These are phyloP conservation scores for Ochropleura plecta DNA, from an alignment of 2,888 invertebrate genomes.

Conservation along the genomic window DNA sequence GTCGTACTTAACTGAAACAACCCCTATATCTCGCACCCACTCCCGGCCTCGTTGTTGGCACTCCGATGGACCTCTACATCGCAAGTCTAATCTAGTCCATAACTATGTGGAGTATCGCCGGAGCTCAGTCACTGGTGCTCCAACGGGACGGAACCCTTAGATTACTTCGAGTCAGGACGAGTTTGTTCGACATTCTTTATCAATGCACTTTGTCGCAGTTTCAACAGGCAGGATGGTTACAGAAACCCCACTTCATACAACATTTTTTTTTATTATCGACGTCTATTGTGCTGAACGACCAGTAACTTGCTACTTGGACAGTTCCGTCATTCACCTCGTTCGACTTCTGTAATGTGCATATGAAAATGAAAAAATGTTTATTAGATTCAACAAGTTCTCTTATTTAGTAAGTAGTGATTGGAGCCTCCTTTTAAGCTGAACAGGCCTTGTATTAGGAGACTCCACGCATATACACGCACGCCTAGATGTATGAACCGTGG, in stretches of 20 bases:
- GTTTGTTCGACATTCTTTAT: conserved; percentile 43
- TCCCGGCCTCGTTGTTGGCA: neutral
- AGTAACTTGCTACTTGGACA: neutral
- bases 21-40: conserved; percentile 12
- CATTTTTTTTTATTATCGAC: neutral
- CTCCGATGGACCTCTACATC: neutral
- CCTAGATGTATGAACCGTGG: neutral
- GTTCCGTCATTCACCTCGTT: neutral
- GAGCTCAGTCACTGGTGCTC: conserved; percentile 18
- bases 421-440: too few species aligned
- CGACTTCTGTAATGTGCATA: neutral
- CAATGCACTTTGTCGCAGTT: conserved; percentile 52
- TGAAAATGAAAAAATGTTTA: too few species aligned
- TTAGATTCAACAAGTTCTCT: too few species aligned
- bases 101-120: conserved; percentile 40
- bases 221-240: neutral
- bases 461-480: neutral
- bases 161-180: conserved; percentile 18
- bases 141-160: neutral
- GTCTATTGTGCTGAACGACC: too few species aligned
- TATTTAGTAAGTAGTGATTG: too few species aligned
- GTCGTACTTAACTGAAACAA: neutral
- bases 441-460: too few species aligned
- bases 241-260: conserved; percentile 1
- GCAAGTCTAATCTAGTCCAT: conserved; percentile 29